phyloP scores from a whole-genome alignment of 1,140 invertebrate genomes.

The Lordiphosa clarofinis region DNA sequence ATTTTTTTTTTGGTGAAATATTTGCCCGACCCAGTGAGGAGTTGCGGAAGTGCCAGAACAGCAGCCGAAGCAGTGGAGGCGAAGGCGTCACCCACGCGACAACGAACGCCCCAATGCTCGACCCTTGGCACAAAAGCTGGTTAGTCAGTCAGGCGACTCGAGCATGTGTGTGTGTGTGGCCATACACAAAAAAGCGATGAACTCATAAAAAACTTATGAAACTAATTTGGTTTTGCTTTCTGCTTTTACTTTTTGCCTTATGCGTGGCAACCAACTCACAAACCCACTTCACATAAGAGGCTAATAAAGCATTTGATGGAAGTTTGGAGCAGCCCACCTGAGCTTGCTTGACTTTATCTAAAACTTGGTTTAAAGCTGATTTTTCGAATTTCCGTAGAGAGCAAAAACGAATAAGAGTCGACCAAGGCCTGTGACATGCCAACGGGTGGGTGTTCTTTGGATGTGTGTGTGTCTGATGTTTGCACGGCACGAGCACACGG shows the following conservation, averaged over 20 bases:
- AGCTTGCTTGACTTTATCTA: no score
- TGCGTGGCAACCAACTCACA: slow-evolving; percentile 54
- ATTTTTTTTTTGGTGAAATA: slow-evolving; percentile 24
- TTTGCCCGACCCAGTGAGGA: slow-evolving; percentile 15
- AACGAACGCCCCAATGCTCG: slow-evolving; percentile 58
- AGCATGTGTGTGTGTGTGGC: slow-evolving; percentile 19
- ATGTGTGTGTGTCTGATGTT: slow-evolving; percentile 40
- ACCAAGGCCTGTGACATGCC: slow-evolving; percentile 44
- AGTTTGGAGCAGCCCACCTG: no score
- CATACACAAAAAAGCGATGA: slow-evolving; percentile 72
- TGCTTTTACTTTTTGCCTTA: slow-evolving; percentile 65
- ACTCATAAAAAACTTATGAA: slow-evolving; percentile 78
- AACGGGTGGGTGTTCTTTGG: slow-evolving; percentile 15
- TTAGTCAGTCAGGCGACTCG: slow-evolving; percentile 59
- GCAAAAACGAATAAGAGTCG: slow-evolving; percentile 11
- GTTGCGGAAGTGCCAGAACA: slow-evolving; percentile 62
- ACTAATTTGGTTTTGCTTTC: slow-evolving; percentile 73
- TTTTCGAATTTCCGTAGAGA: not conserved
- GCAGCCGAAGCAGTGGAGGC: slow-evolving; percentile 17
- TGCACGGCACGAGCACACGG: slow-evolving; percentile 28
- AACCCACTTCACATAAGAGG: slow-evolving; percentile 5
- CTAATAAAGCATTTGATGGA: no score
- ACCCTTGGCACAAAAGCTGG: slow-evolving; percentile 74
- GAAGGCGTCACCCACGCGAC: slow-evolving; percentile 50
- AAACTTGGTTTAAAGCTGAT: no score